phyloP scores from a whole-genome alignment of 1,140 invertebrate genomes.

The Drosophila insularis region DNA sequence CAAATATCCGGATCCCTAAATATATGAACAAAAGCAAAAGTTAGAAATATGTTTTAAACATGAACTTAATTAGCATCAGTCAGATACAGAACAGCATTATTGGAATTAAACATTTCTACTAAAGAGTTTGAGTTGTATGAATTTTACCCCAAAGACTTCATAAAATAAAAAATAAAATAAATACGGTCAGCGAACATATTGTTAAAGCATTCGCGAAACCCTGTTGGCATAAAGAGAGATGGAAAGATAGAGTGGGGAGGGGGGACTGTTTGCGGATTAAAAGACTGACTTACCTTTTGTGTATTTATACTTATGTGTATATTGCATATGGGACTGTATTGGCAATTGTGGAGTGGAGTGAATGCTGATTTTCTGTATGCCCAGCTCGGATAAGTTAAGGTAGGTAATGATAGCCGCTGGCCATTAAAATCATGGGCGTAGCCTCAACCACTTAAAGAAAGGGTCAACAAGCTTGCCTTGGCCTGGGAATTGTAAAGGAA shows the following conservation, averaged over 20 bases:
- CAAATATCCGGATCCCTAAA: too few relatives aligned
- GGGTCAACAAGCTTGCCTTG: neutral
- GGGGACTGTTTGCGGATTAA: neutral
- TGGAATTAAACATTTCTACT: too few relatives aligned
- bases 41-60: too few relatives aligned
- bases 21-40: too few relatives aligned
- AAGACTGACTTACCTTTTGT: slow-evolving; percentile 3
- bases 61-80: too few relatives aligned
- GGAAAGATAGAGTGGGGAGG: neutral
- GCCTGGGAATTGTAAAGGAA: too few relatives aligned
- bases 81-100: too few relatives aligned
- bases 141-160: too few relatives aligned
- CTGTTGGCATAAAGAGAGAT: slow-evolving; percentile 1
- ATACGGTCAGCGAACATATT: slow-evolving; percentile 44
- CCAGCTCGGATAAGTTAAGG: neutral
- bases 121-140: too few relatives aligned
- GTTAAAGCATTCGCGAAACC: slow-evolving; percentile 12
- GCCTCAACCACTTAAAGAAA: neutral
- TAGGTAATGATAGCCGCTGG: slow-evolving; percentile 12
- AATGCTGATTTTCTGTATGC: slow-evolving; percentile 1
- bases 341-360: neutral
- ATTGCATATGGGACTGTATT: slow-evolving; percentile 9
- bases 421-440: neutral
- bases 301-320: neutral
- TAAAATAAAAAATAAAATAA: slow-evolving; percentile 30